Conservation (phyloP, 1,140 invertebrate genomes). For the Anastrepha obliqua region DNA sequence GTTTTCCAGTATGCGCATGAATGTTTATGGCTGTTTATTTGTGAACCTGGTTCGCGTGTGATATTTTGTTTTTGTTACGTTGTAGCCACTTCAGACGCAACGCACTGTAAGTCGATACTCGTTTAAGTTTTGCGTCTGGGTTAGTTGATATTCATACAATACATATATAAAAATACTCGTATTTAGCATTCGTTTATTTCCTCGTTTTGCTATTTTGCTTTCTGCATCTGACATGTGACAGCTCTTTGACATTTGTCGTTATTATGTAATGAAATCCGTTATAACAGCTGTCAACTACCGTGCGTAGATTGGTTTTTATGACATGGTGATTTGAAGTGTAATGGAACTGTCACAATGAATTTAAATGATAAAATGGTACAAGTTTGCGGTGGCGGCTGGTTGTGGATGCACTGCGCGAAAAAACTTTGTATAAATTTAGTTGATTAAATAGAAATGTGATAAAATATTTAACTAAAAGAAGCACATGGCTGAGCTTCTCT, state of each 20-base stretch:
- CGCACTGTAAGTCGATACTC: constrained; percentile 25
- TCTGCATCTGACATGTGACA: constrained; percentile 46
- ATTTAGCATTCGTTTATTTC: background rate
- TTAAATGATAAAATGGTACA: background rate
- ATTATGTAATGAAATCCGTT: constrained; percentile 50
- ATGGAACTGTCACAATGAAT: constrained; percentile 48
- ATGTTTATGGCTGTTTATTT: background rate
- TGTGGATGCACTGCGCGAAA: background rate
- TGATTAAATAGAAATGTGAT: too few species aligned
- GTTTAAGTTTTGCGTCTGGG: constrained; percentile 4
- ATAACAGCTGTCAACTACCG: constrained; percentile 47
- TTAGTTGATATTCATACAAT: background rate
- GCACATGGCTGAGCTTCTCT: too few species aligned
- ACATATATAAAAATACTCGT: too few species aligned
- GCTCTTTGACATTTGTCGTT: constrained; percentile 46
- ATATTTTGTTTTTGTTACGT: background rate
- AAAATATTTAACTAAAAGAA: too few species aligned
- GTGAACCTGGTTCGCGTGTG: background rate
- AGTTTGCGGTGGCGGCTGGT: background rate
- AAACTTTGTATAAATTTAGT: too few species aligned
- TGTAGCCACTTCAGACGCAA: background rate
- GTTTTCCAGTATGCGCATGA: background rate
- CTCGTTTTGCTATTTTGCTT: background rate
- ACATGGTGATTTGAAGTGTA: constrained; percentile 49
- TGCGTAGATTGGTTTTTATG: constrained; percentile 45